phyloP scores from a whole-genome alignment of 2,797 vertebrate genomes.

The Gobio occitaniae region DNA sequence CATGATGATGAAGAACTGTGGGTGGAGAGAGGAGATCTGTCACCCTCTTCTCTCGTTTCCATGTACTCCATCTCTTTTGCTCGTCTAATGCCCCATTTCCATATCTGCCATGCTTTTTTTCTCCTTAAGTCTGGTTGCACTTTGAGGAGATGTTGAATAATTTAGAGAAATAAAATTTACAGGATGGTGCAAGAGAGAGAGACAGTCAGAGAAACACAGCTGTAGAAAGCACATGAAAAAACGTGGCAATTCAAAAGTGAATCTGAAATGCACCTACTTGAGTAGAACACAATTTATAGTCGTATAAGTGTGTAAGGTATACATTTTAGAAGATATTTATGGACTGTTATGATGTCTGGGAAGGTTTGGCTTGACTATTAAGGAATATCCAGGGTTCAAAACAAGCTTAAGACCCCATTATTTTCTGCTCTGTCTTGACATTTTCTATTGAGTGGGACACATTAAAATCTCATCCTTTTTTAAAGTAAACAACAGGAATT shows the following conservation, averaged over 20 bases:
- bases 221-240: slow-evolving; percentile 2
- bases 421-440: neutral
- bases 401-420: neutral
- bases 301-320: neutral
- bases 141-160: slow-evolving; percentile 33
- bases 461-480: neutral
- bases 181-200: neutral
- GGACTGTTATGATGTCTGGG: neutral
- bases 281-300: neutral
- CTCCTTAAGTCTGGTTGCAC: slow-evolving; percentile 37
- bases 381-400: neutral
- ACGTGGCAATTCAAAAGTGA: neutral
- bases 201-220: slow-evolving; percentile 4
- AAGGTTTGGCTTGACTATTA: neutral
- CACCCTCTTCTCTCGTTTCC: slow-evolving; percentile 9
- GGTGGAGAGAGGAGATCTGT: slow-evolving; percentile 30
- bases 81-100: slow-evolving; percentile 38
- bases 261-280: slow-evolving; percentile 18
- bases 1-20: slow-evolving; percentile 38
- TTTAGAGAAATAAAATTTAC: slow-evolving; percentile 29
- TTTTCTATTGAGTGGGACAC: neutral
- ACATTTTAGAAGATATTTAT: neutral
- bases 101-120: slow-evolving; percentile 25
- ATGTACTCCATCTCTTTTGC: slow-evolving; percentile 15
- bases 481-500: neutral